Evolutionary conservation across 2,113 vertebrate species (phyloP).

Genomic region (Chrysochloris asiatica): DNA sequence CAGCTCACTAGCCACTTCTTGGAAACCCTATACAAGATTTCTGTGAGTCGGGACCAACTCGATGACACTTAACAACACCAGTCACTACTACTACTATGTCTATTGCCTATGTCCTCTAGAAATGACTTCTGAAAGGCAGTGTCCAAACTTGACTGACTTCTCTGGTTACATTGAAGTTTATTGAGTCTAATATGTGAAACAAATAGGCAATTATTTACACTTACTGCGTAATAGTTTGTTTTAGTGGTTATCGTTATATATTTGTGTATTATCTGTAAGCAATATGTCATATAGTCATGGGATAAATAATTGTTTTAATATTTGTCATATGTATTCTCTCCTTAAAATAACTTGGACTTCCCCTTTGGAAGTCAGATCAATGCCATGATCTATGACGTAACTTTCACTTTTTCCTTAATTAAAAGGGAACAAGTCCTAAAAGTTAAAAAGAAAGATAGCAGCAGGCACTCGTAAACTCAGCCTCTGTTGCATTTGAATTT

Average conservation of each 20-base stretch:
- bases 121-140: constrained; percentile 17
- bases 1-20: no score
- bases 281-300: constrained; percentile 31
- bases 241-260: neutral
- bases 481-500: constrained; percentile 28
- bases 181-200: constrained; percentile 42
- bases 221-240: constrained; percentile 33
- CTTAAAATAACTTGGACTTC: constrained; percentile 23
- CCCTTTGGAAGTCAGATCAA: constrained; percentile 35
- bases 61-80: no score
- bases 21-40: no score
- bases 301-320: neutral
- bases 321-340: constrained; percentile 7
- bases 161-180: constrained; percentile 30
- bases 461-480: neutral
- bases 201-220: constrained; percentile 1
- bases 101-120: neutral
- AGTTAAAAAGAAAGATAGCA: constrained; percentile 43
- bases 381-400: neutral
- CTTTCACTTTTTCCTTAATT: neutral
- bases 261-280: constrained; percentile 27
- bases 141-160: constrained; percentile 16
- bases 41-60: no score
- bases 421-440: constrained; percentile 25
- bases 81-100: neutral